A percentile compares a stretch with the other conserved stretches of the same genome.
phyloP scores from a whole-genome alignment of 2,888 invertebrate genomes.

The Dolomedes plantarius region DNA sequence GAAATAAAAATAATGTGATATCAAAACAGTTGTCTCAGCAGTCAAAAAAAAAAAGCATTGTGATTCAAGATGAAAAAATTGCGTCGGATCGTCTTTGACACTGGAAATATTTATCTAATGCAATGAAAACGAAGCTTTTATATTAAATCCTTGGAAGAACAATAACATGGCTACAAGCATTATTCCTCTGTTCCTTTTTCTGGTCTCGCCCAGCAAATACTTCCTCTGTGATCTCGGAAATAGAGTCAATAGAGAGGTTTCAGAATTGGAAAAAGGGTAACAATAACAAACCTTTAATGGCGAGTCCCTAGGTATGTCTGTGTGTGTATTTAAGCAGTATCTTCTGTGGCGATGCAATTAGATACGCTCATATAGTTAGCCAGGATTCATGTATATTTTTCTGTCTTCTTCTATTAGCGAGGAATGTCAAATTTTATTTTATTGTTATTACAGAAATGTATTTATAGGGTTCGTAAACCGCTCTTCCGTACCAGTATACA shows the following conservation, averaged over 20 bases:
- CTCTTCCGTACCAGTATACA: too few species aligned
- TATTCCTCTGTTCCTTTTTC: slow-evolving; percentile 28
- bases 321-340: slow-evolving; percentile 29
- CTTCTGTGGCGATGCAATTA: slow-evolving; percentile 43
- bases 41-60: slow-evolving; percentile 39
- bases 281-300: slow-evolving; percentile 41
- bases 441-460: too few species aligned
- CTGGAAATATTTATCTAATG: slow-evolving; percentile 68
- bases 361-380: background rate
- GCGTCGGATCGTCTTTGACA: slow-evolving; percentile 17
- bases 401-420: too few species aligned
- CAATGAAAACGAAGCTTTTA: slow-evolving; percentile 59
- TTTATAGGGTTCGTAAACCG: too few species aligned
- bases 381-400: too few species aligned
- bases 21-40: slow-evolving; percentile 40
- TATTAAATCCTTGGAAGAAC: slow-evolving; percentile 61
- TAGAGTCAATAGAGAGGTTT: slow-evolving; percentile 52
- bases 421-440: too few species aligned
- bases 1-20: slow-evolving; percentile 38
- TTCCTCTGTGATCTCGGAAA: slow-evolving; percentile 26
- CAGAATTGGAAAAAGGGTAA: slow-evolving; percentile 36
- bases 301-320: slow-evolving; percentile 17
- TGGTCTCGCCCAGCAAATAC: slow-evolving; percentile 25
- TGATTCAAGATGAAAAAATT: slow-evolving; percentile 24
- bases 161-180: slow-evolving; percentile 51